phyloP scores from a whole-genome alignment of 1,140 invertebrate species.

The Forficula auricularia region DNA sequence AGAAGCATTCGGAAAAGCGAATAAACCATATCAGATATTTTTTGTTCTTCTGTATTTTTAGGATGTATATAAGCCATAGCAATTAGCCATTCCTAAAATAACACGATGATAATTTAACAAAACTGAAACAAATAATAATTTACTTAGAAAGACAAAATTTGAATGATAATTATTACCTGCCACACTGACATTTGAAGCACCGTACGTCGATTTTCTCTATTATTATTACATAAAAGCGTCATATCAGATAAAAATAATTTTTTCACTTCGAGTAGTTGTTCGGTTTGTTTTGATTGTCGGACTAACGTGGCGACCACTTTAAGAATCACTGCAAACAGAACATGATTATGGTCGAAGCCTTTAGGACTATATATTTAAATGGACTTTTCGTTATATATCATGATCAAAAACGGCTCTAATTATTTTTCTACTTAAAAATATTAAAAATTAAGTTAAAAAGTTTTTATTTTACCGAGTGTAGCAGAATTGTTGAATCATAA shows the following conservation, averaged over 20 bases:
- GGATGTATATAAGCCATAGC: constrained; percentile 97
- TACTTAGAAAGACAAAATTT: neutral
- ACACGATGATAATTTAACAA: too few relatives aligned
- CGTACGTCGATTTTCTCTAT: constrained; percentile 87
- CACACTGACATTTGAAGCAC: constrained; percentile 99
- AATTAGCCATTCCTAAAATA: constrained; percentile 82
- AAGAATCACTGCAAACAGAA: constrained; percentile 64
- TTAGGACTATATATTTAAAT: too few relatives aligned
- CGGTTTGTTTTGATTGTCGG: constrained; percentile 84
- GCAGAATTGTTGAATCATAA: too few relatives aligned
- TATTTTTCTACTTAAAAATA: too few relatives aligned
- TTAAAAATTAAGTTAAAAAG: too few relatives aligned
- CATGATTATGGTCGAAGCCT: neutral
- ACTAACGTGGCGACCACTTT: constrained; percentile 97
- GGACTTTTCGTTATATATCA: too few relatives aligned
- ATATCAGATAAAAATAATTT: constrained; percentile 94
- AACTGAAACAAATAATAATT: neutral
- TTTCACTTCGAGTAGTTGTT: constrained; percentile 82
- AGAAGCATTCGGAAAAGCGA: constrained; percentile 90
- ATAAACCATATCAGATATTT: constrained; percentile 96
- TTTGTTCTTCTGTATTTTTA: constrained; percentile 83
- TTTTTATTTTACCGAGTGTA: too few relatives aligned
- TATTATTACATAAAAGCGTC: constrained; percentile 91
- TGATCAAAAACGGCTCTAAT: too few relatives aligned
- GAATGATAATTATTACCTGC: constrained; percentile 47